These are phyloP conservation scores for Pogoniulus pusillus DNA, from an alignment of 2,797 vertebrate species.

Conservation along the genomic window DNA sequence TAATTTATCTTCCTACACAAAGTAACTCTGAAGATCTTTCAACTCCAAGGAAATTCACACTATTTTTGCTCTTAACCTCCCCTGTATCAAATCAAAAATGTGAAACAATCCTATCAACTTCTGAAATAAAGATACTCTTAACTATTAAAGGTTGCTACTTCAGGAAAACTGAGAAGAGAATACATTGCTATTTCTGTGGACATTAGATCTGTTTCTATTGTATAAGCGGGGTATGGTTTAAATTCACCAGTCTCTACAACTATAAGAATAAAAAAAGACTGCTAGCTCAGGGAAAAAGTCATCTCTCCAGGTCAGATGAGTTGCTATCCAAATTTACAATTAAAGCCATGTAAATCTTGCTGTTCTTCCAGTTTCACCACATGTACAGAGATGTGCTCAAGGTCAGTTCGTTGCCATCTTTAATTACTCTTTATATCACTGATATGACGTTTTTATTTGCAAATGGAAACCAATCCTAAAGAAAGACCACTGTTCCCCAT, in stretches of 20 bases:
- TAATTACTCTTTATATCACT: neutral
- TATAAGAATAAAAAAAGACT: neutral
- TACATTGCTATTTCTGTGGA: neutral
- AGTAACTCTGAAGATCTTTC: neutral
- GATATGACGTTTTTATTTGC: neutral
- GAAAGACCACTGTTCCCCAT: neutral
- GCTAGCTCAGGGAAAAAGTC: neutral
- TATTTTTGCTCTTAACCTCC: neutral
- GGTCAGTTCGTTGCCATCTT: neutral
- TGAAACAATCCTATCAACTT: neutral
- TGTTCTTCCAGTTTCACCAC: neutral
- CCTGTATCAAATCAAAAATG: neutral
- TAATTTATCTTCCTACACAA: neutral
- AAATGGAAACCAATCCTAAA: neutral
- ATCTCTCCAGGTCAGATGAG: neutral
- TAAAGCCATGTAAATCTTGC: neutral
- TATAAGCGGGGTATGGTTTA: neutral
- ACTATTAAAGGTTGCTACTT: neutral
- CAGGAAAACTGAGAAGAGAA: fast-evolving
- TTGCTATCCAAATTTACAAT: neutral
- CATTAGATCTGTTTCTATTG: neutral
- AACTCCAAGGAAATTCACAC: neutral
- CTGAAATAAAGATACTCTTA: neutral
- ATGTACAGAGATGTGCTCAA: neutral
- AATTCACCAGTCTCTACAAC: neutral